phyloP scores from a whole-genome alignment of 2,797 vertebrate genomes.

The Margarornis squamiger region DNA sequence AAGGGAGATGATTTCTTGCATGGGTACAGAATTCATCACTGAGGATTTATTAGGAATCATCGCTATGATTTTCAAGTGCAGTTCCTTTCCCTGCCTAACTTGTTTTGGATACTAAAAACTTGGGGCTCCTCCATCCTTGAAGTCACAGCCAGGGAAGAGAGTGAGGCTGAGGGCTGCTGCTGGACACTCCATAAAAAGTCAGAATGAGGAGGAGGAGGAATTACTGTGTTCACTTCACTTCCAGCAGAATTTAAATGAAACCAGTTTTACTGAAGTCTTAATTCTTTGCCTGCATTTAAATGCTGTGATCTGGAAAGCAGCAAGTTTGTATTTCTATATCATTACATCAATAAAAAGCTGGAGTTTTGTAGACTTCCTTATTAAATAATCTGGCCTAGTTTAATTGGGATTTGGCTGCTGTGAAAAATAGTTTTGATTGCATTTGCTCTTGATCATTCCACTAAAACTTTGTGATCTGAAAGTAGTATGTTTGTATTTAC shows the following conservation, averaged over 20 bases:
- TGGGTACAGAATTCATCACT: background rate
- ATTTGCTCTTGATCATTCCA: slow-evolving; percentile 14
- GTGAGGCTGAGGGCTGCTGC: background rate
- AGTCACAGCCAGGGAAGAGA: background rate
- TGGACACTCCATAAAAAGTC: background rate
- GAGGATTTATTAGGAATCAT: background rate
- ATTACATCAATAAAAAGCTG: background rate
- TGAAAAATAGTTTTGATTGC: slow-evolving; percentile 6
- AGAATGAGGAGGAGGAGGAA: background rate
- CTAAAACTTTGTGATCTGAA: slow-evolving; percentile 37
- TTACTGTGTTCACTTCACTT: background rate
- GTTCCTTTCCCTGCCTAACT: background rate
- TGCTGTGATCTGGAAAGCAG: background rate
- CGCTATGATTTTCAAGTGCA: background rate
- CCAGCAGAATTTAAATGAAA: background rate
- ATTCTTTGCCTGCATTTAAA: background rate
- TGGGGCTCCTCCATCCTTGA: background rate
- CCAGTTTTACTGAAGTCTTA: background rate
- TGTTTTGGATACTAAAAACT: background rate
- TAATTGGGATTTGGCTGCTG: slow-evolving; percentile 9
- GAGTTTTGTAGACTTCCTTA: background rate
- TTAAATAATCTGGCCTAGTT: slow-evolving; percentile 23
- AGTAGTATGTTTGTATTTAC: slow-evolving; percentile 35
- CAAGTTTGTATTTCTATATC: background rate
- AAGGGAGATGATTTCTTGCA: background rate